Evolutionary conservation across 2,113 vertebrate species (phyloP), one percentile per base, ranked within the genome.

Genomic region (Zootoca vivipara): DNA sequence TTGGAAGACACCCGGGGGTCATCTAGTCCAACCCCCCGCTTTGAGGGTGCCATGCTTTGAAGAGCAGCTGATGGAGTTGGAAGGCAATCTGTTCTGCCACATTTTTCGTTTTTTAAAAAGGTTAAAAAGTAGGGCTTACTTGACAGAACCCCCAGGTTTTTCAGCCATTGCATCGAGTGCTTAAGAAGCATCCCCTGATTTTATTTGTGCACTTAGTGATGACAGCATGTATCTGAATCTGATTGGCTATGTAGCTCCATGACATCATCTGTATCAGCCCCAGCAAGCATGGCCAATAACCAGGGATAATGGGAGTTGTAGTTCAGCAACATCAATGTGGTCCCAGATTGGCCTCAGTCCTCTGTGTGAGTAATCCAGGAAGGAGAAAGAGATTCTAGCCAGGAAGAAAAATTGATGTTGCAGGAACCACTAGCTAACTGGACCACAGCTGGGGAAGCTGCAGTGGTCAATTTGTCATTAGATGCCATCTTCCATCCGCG

Each of bases 111-210:
- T 52, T 52, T 52, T 2, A 3, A 52, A 52, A 52, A 52, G 46
- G 46, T 12, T 95, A 96, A 96, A 97, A 95, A 95, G 33, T 56
- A 18, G 58, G 22, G 22, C 24, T 67, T 1, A 38, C 15, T 24
- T 18, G 22, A 62, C 56, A 52, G 73, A 42, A 15, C 56, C 46
- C 10, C 28, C 12, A 40, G 62, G 16, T 79, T 30, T 86, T 40
- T 52, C 20, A n/a, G 38, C 30, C 65, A 35, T 86, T n/a, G 9
- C 35, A 20, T 86, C 33, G 1, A 33, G 38, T 38, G n/a, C 18
- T 35, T 33, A 70, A 18, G 40, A 22, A 72, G 33, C 13, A 38
- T 85, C 12, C 5, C 46, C 70, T 83, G 40, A 83, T 16, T 52
- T 35, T 5, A 40, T 42, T 26, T 40, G 24, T 73, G 75, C 42